Conservation (phyloP, 2,888 invertebrate species). For the Chouioia cunea region DNA sequence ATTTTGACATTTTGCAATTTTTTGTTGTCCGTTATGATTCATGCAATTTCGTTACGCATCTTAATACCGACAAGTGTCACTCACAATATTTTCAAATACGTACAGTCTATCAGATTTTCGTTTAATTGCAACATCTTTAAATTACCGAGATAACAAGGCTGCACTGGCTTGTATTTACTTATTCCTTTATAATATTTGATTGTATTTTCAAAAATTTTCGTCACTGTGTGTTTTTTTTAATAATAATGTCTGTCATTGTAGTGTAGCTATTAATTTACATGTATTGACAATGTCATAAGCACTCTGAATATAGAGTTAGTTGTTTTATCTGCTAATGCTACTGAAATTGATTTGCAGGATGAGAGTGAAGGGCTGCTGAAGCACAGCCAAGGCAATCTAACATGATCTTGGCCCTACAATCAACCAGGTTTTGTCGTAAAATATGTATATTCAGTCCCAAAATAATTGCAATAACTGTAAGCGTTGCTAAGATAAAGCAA, state of each 20-base stretch:
- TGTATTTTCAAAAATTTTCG: too few relatives aligned
- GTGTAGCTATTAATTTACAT: background rate
- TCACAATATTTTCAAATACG: too few relatives aligned
- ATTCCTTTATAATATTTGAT: too few relatives aligned
- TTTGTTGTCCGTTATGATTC: too few relatives aligned
- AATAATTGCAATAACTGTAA: slow-evolving; percentile 54
- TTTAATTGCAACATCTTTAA: too few relatives aligned
- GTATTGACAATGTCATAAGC: slow-evolving; percentile 3
- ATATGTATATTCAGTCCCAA: slow-evolving; percentile 55
- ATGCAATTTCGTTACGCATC: too few relatives aligned
- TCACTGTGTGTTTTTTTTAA: too few relatives aligned
- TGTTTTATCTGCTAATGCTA: background rate
- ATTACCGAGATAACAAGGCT: too few relatives aligned
- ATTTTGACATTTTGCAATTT: background rate
- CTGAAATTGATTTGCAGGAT: slow-evolving; percentile 49
- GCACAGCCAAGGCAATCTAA: slow-evolving; percentile 48
- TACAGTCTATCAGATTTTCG: too few relatives aligned
- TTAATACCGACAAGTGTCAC: too few relatives aligned
- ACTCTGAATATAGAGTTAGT: slow-evolving; percentile 5
- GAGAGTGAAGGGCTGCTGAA: slow-evolving; percentile 47
- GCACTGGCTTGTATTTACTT: too few relatives aligned
- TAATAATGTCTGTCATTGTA: background rate
- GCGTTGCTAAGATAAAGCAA: slow-evolving; percentile 36
- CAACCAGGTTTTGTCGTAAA: slow-evolving; percentile 56
- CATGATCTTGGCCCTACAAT: slow-evolving; percentile 60